Evolutionary conservation across 1,140 invertebrate genomes (phyloP), one percentile per base, ranked within the genome.

Genomic region (Ceratina japonica): DNA sequence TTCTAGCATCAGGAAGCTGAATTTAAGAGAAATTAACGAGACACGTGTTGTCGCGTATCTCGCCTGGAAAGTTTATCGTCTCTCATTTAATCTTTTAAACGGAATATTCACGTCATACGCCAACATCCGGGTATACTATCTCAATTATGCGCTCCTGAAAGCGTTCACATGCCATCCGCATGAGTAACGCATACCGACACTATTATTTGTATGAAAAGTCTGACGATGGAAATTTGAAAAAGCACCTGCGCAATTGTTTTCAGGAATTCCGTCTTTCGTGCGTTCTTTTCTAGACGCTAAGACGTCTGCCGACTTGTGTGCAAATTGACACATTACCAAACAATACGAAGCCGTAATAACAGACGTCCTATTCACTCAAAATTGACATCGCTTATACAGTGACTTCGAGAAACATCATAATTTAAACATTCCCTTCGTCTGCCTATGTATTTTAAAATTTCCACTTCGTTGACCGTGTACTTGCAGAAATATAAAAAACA

Each of bases 311-410:
- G 10, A 7, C 16, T 22, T 44, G 59, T 72, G 20, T 63, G 49
- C n/a, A 54, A 78, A 78, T 78, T 37, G 15, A 49, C 31, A 51
- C 13, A 76, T 76, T 76, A 70, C 15, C 65, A 76, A 69, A 76
- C 56, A 76, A 76, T 76, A 15, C 8, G 12, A 1, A 18, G 0
- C 7, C 44, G 12, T 18, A 58, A 22, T 22, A 51, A 49, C 31
- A 51, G 20, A 5, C 56, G 22, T 22, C 31, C 12, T 24, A 3
- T 18, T 12, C 15, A 51, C 22, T 51, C 54, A 51, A 27, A 51
- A 15, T 51, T 18, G 18, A 61, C 61, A 61, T 68, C 13, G 68
- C 59, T 68, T 20, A 13, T 27, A 16, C 22, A 15, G 27, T 3
- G 4, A 18, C 37, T 22, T 3, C 24, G 10, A n/a, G n/a, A 52